Conservation (phyloP, 2,797 vertebrate species). For the Eurystomus glaucurus region DNA sequence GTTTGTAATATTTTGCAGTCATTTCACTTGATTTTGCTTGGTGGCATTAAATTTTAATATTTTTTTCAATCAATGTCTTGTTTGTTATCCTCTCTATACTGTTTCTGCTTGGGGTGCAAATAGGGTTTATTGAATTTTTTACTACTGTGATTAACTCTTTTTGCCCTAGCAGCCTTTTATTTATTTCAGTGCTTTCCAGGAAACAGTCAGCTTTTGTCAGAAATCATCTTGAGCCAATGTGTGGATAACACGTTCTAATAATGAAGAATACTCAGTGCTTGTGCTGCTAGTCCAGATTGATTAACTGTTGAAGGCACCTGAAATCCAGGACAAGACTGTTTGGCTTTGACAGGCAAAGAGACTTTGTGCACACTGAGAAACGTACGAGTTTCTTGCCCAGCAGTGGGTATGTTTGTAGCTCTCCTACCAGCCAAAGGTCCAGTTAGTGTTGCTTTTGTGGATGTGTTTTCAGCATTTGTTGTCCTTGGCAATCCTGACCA, state of each 20-base stretch:
- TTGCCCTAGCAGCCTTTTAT: neutral
- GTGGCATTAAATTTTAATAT: neutral
- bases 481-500: neutral
- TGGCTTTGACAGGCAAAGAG: neutral
- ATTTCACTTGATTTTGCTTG: neutral
- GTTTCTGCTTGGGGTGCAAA: neutral
- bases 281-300: neutral
- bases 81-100: neutral
- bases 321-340: neutral
- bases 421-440: neutral
- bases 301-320: neutral
- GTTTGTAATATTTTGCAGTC: slow-evolving; percentile 10
- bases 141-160: neutral
- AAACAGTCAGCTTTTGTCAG: neutral
- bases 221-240: neutral
- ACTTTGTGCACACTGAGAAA: neutral
- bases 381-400: neutral
- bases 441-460: neutral
- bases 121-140: neutral
- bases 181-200: neutral
- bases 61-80: neutral
- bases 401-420: neutral
- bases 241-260: neutral
- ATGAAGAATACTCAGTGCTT: neutral
- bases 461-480: neutral